phyloP scores from a whole-genome alignment of 2,113 vertebrate species.

The Strix uralensis region DNA sequence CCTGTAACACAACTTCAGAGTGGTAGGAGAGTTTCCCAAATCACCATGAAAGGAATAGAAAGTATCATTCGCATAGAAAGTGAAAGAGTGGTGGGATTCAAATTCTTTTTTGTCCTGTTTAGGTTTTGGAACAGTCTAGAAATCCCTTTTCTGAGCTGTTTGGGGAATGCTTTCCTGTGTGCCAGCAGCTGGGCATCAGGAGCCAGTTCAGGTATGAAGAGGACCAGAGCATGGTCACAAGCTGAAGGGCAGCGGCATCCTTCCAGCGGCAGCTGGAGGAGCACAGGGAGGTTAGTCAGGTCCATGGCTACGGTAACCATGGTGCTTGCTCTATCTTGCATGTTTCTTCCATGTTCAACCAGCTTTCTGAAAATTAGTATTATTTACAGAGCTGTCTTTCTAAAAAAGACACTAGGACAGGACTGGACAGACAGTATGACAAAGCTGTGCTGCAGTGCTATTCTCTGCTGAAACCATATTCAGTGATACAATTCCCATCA shows the following conservation, averaged over 20 bases:
- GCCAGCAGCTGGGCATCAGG: not conserved
- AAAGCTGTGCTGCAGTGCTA: not conserved
- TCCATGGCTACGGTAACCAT: rapidly evolving
- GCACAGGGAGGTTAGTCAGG: no score
- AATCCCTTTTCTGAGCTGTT: not conserved
- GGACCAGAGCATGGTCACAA: not conserved
- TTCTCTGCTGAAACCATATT: not conserved
- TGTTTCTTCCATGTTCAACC: not conserved
- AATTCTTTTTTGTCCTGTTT: not conserved
- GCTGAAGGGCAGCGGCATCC: not conserved
- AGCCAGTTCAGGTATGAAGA: not conserved
- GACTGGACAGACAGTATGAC: not conserved
- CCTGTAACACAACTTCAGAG: not conserved
- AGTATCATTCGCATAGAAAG: not conserved
- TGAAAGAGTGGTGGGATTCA: not conserved
- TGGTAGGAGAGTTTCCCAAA: not conserved
- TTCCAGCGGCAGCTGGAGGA: not conserved
- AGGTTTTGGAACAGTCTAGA: not conserved
- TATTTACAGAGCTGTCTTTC: not conserved
- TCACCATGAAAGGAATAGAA: not conserved
- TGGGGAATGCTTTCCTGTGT: not conserved
- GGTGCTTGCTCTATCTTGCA: not conserved
- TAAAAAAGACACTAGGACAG: not conserved
- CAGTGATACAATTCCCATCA: not conserved
- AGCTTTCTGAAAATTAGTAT: not conserved